Percentiles rank a stretch among this genome's conserved stretches.
These are phyloP conservation scores for Cryptocephalus moraei DNA, from an alignment of 2,888 invertebrate species.

Conservation along the genomic window DNA sequence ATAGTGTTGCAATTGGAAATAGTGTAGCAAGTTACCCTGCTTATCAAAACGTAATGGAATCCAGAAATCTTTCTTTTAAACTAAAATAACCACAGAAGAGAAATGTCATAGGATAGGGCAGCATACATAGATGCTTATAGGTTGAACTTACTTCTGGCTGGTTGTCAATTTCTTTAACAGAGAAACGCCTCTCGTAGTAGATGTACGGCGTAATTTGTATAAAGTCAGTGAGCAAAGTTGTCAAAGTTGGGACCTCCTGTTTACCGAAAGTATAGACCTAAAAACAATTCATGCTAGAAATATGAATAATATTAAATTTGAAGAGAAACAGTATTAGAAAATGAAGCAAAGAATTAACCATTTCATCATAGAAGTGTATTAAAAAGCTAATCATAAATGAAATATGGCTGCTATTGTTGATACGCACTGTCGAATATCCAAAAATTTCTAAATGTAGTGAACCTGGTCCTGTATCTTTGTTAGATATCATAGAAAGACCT, in stretches of 20 bases:
- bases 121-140: no score
- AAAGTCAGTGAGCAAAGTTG: slow-evolving; percentile 52
- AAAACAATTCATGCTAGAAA: slow-evolving; percentile 10
- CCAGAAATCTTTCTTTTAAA: no score
- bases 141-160: slow-evolving; percentile 43
- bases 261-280: slow-evolving; percentile 54
- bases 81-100: no score
- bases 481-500: slow-evolving; percentile 49
- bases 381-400: no score
- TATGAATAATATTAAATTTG: not conserved
- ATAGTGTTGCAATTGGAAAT: no score
- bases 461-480: slow-evolving; percentile 53
- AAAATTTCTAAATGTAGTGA: slow-evolving; percentile 44
- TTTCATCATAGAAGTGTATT: no score
- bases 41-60: no score
- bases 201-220: slow-evolving; percentile 49
- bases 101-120: no score
- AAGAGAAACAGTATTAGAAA: not conserved
- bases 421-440: slow-evolving; percentile 43
- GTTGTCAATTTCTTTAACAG: slow-evolving; percentile 52
- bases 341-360: not conserved
- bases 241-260: slow-evolving; percentile 60
- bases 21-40: no score
- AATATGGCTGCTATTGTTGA: no score
- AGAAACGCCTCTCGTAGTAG: slow-evolving; percentile 35